Percentiles rank a stretch among this genome's conserved stretches.
phyloP scores from a whole-genome alignment of 2,888 invertebrate genomes.

The Mechanitis messenoides region DNA sequence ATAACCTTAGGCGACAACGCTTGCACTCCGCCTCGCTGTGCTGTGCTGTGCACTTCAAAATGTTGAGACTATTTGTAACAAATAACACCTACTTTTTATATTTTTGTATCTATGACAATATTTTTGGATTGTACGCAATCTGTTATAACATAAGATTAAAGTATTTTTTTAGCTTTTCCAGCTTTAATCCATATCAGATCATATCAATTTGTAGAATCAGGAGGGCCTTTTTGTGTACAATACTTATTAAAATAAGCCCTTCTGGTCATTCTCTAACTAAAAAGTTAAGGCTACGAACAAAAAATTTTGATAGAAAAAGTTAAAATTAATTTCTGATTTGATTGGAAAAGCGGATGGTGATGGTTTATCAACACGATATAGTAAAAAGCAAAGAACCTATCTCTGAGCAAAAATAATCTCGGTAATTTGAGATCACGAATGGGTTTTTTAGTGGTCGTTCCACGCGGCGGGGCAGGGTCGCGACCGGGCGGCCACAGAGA shows the following conservation, averaged over 20 bases:
- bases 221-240: too few species aligned
- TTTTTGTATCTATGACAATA: too few species aligned
- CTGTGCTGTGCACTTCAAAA: background rate
- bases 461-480: constrained; percentile 55
- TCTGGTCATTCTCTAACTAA: too few species aligned
- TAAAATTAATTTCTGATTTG: background rate
- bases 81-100: too few species aligned
- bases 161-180: too few species aligned
- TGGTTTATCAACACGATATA: constrained; percentile 21
- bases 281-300: too few species aligned
- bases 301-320: background rate
- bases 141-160: too few species aligned
- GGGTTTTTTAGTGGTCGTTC: constrained; percentile 48
- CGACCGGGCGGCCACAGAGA: constrained; percentile 42
- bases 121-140: too few species aligned
- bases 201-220: too few species aligned
- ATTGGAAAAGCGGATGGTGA: constrained; percentile 15
- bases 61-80: background rate
- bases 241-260: too few species aligned
- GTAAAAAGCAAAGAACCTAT: constrained; percentile 42
- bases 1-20: constrained; percentile 56
- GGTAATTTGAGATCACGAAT: constrained; percentile 57
- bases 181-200: too few species aligned
- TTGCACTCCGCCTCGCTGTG: constrained; percentile 25
- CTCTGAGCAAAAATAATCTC: constrained; percentile 52